These are phyloP conservation scores for Dolichoris vasculosae DNA, from an alignment of 1,140 invertebrate species.

Conservation along the genomic window DNA sequence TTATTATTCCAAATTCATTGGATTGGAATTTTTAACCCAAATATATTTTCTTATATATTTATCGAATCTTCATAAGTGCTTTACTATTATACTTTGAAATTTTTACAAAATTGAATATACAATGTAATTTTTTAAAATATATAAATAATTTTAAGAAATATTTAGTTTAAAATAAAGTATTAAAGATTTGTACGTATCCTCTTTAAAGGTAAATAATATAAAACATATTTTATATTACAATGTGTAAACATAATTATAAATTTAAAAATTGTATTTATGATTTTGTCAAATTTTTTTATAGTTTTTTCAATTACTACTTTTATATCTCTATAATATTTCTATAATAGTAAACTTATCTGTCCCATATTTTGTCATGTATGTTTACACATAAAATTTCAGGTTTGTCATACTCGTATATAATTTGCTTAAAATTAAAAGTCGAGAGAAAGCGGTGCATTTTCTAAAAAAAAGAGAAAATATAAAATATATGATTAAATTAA, in stretches of 20 bases:
- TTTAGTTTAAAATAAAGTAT: too few species aligned
- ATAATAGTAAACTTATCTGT: neutral
- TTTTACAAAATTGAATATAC: too few species aligned
- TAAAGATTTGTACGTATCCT: too few species aligned
- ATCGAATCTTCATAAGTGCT: too few species aligned
- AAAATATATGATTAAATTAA: neutral
- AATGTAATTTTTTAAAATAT: too few species aligned
- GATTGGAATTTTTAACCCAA: too few species aligned
- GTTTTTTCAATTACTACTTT: neutral
- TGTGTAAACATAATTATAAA: neutral
- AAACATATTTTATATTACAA: neutral
- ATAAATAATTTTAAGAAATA: too few species aligned
- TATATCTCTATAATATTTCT: neutral
- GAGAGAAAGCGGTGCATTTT: neutral
- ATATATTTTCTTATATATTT: too few species aligned
- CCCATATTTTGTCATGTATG: neutral
- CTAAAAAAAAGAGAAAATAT: constrained; percentile 4
- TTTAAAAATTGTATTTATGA: neutral
- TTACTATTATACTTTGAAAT: too few species aligned
- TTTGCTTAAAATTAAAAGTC: neutral
- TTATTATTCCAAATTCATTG: too few species aligned
- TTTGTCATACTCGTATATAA: neutral
- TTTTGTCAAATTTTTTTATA: neutral
- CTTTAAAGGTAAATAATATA: neutral
- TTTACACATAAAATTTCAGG: neutral